These are phyloP conservation scores for Tenebrosternarchus preto DNA, from an alignment of 2,113 vertebrate genomes.

Conservation along the genomic window DNA sequence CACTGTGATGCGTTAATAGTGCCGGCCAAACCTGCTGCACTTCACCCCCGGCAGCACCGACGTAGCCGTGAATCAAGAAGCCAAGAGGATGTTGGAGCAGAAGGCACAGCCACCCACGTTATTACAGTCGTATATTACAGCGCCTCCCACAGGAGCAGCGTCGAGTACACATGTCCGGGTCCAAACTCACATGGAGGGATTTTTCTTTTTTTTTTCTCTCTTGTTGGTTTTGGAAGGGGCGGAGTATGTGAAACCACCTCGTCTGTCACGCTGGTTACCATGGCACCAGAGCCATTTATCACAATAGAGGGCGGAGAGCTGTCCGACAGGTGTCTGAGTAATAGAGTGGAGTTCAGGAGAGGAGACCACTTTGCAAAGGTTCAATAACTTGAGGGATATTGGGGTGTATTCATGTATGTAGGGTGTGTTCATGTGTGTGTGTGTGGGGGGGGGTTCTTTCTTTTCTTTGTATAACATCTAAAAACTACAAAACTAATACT, in stretches of 20 bases:
- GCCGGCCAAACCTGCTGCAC: neutral
- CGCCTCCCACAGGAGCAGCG: neutral
- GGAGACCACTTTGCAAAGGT: neutral
- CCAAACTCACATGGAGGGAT: constrained; percentile 4
- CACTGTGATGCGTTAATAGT: neutral
- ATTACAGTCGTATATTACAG: constrained; percentile 52
- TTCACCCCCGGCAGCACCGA: constrained; percentile 20
- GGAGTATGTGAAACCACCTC: constrained; percentile 48
- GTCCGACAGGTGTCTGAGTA: neutral
- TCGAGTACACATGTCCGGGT: constrained; percentile 11
- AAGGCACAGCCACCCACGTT: constrained; percentile 32
- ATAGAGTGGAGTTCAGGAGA: neutral
- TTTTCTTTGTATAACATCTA: too few relatives aligned
- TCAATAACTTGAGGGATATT: neutral
- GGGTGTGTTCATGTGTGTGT: too few relatives aligned
- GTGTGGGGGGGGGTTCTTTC: too few relatives aligned
- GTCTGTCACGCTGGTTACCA: constrained; percentile 47
- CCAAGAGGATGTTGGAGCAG: constrained; percentile 21
- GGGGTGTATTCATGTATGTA: neutral
- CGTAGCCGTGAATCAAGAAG: constrained; percentile 39
- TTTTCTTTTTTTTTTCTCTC: constrained; percentile 26
- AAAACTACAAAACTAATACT: too few relatives aligned
- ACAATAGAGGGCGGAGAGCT: constrained; percentile 11
- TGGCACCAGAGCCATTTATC: constrained; percentile 45
- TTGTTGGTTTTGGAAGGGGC: neutral